A percentile compares a stretch with the other conserved stretches of the same genome.
Evolutionary conservation across 2,113 vertebrate species (phyloP).

Genomic region (Carassius carassius): DNA sequence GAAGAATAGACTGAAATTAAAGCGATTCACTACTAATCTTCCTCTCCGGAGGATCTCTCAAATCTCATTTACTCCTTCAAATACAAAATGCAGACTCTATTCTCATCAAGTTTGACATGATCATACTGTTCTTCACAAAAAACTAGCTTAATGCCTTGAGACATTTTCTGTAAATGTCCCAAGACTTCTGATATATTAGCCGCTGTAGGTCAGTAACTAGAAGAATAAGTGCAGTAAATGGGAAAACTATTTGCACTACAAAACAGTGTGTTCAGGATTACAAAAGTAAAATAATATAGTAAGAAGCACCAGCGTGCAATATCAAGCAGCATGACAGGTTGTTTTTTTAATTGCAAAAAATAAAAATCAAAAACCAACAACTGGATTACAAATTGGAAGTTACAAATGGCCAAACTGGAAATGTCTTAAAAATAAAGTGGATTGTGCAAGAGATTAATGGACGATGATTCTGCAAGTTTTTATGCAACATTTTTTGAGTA

Average conservation of each 20-base stretch:
- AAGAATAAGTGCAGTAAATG: not conserved
- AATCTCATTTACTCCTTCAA: not conserved
- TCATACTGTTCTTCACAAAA: not conserved
- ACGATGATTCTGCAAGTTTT: not conserved
- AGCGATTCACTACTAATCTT: conserved; percentile 9
- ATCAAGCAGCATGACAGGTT: too few relatives aligned
- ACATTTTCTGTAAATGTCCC: not conserved
- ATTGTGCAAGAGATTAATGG: not conserved
- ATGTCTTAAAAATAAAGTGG: too few relatives aligned
- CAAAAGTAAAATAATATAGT: too few relatives aligned
- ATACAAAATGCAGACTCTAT: not conserved
- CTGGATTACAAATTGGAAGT: too few relatives aligned
- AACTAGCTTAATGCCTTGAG: not conserved
- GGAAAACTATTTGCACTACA: not conserved
- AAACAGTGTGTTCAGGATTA: too few relatives aligned
- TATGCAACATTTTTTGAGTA: not conserved
- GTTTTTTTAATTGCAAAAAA: too few relatives aligned
- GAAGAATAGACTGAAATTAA: not conserved
- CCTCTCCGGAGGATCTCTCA: not conserved
- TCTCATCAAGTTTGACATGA: not conserved
- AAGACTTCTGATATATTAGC: not conserved
- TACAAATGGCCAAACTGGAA: too few relatives aligned
- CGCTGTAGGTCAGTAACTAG: not conserved
- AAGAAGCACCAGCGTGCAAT: too few relatives aligned
- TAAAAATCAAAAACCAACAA: too few relatives aligned